Base-by-base conservation (phyloP, 2,113 vertebrate genomes). In the Anguilla rostrata region DNA sequence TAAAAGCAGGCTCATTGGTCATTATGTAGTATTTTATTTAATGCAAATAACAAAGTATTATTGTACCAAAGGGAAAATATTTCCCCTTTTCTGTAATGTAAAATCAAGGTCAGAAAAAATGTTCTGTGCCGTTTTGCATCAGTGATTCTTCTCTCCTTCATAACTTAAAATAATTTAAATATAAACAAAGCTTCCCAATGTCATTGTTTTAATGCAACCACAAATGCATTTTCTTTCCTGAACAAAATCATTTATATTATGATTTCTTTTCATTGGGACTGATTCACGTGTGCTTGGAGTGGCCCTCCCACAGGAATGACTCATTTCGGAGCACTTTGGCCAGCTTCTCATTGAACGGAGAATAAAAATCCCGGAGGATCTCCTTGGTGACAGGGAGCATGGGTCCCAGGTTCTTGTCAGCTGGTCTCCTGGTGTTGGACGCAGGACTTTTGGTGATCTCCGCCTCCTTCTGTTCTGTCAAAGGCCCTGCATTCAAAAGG, bases 321-420 rank as follows among this genome's bases (percentile, higher is more conserved):
- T 71, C 71, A 86, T 86, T 86, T 29, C 39, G 39, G 20, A 99
- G 95, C 86, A 98, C 91, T 90, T 93, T 94, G 14, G 96, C 96
- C 92, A 99, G 96, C 91, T 95, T 95, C 57, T 92, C 87, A 89
- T 99, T 99, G 93, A 99, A 98, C 63, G 98, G 98, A 87, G 90
- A 92, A 1, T 99, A 97, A 93, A 99, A 98, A 90, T 96, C 94
- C 86, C 89, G 92, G 83, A 99, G 92, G 81, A 98, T 94, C 87
- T 93, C 92, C 93, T 94, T 97, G 0, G 98, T 99, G 56, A 95
- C 88, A 0, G 95, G 96, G 88, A 97, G 94, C 98, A 99, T 99
- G 0, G 97, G 98, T 22, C 98, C 98, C 88, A 99, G 93, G 88
- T 87, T 97, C 78, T 94, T 96, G 92, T 99, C 97, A n/a, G 96